phyloP scores from a whole-genome alignment of 64 coral and sea anemone species.

The Actinia tenebrosa region DNA sequence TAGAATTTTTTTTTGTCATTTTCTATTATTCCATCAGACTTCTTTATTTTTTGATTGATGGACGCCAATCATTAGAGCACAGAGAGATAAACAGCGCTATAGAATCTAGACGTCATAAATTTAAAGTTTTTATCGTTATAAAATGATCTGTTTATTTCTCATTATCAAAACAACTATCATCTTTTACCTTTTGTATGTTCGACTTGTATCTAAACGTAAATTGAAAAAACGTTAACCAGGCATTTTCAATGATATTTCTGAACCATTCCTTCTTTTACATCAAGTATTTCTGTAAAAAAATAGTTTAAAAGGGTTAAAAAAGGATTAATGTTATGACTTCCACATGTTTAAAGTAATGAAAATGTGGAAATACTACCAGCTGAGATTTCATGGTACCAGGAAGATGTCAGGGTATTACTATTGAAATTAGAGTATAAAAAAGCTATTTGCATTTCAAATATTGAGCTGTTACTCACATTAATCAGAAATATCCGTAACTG shows the following conservation, averaged over 20 bases:
- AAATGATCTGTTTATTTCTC: background rate
- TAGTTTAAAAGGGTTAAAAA: background rate
- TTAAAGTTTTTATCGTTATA: background rate
- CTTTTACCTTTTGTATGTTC: background rate
- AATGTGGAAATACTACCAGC: background rate
- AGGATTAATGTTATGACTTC: no score
- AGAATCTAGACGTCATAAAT: no score
- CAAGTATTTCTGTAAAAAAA: background rate
- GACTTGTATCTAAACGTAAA: background rate
- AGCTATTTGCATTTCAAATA: constrained; percentile 1
- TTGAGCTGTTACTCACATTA: background rate
- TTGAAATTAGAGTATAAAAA: background rate
- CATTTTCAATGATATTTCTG: background rate
- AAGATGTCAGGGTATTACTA: background rate
- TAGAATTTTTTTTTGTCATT: no score
- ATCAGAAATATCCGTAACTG: background rate
- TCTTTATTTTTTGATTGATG: no score
- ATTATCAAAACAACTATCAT: background rate
- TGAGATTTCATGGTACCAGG: background rate
- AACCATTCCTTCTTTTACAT: background rate
- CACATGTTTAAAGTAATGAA: background rate
- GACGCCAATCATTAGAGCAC: no score
- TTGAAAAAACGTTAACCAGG: background rate
- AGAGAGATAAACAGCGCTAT: no score
- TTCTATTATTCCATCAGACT: no score